These are phyloP conservation scores for Venustaconcha ellipsiformis DNA, from an alignment of 1,140 invertebrate genomes.

Conservation along the genomic window DNA sequence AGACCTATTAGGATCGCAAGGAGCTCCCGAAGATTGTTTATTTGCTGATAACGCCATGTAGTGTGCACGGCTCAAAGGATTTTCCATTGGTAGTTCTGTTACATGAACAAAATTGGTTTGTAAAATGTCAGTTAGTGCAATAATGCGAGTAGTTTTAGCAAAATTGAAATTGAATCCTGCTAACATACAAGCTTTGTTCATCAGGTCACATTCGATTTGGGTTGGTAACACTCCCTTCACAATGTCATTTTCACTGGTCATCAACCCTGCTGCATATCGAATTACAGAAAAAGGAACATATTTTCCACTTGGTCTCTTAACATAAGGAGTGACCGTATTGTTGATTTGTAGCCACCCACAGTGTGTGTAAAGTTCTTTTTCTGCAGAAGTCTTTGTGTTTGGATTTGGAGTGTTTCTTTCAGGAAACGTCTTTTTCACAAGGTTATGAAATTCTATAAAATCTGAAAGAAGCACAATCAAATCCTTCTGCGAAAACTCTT, in stretches of 20 bases:
- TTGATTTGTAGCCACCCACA: conserved; percentile 92
- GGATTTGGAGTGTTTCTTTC: conserved; percentile 72
- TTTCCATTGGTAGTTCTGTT: conserved; percentile 58
- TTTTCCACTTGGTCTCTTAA: conserved; percentile 76
- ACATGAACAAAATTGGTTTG: conserved; percentile 49
- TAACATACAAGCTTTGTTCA: conserved; percentile 60
- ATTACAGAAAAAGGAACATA: conserved; percentile 88
- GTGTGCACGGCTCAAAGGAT: conserved; percentile 62
- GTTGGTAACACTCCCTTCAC: conserved; percentile 49
- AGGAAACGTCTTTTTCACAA: conserved; percentile 76
- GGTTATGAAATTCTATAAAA: conserved; percentile 88
- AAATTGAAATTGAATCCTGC: conserved; percentile 63
- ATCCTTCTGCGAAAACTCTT: conserved; percentile 90
- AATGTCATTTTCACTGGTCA: conserved; percentile 40
- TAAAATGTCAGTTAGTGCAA: conserved; percentile 52
- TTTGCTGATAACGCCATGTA: conserved; percentile 52
- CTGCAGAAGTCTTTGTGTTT: conserved; percentile 14
- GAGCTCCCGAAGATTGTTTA: conserved; percentile 1
- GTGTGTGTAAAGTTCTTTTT: conserved; percentile 12
- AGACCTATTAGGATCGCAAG: no score
- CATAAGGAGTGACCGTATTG: conserved; percentile 93
- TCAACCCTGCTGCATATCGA: conserved; percentile 61
- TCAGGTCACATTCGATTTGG: conserved; percentile 52
- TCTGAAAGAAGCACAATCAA: conserved; percentile 88
- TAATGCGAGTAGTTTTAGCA: conserved; percentile 52